These are phyloP conservation scores for Eupithecia insigniata DNA, from an alignment of 2,888 invertebrate species.

Conservation along the genomic window DNA sequence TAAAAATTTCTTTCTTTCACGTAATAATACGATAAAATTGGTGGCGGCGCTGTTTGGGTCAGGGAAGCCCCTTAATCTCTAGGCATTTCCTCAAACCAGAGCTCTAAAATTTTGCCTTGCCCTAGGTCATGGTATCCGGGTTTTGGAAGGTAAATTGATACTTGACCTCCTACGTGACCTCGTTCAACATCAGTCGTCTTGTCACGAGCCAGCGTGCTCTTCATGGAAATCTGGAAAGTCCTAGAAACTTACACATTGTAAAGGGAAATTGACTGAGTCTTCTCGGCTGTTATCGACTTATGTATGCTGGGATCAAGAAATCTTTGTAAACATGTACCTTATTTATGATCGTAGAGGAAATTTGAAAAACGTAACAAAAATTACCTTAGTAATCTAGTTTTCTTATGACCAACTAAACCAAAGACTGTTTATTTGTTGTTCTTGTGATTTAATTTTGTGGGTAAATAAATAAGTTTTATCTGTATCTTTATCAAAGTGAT, in stretches of 20 bases:
- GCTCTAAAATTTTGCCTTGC: not conserved
- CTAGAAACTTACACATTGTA: not conserved
- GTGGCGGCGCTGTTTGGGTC: no score
- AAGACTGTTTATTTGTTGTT: no score
- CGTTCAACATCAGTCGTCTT: slow-evolving; percentile 9
- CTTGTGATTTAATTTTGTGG: no score
- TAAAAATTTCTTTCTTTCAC: no score
- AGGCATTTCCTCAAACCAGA: slow-evolving; percentile 4
- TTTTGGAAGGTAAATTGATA: slow-evolving; percentile 6
- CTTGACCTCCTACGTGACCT: slow-evolving; percentile 7
- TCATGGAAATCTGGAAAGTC: slow-evolving; percentile 16
- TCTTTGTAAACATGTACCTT: not conserved
- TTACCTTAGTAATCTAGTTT: not conserved
- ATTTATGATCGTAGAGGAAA: not conserved
- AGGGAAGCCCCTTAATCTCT: no score
- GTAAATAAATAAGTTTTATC: no score
- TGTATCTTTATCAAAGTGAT: no score
- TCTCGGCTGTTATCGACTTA: not conserved
- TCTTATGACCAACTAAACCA: not conserved
- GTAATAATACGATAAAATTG: no score
- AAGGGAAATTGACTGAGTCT: not conserved
- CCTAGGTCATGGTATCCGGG: slow-evolving; percentile 3
- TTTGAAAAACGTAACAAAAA: not conserved
- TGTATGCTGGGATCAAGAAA: not conserved
- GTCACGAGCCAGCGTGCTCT: slow-evolving; percentile 6